phyloP scores from a whole-genome alignment of 2,888 invertebrate species.

The Mimumesa dahlbomi region DNA sequence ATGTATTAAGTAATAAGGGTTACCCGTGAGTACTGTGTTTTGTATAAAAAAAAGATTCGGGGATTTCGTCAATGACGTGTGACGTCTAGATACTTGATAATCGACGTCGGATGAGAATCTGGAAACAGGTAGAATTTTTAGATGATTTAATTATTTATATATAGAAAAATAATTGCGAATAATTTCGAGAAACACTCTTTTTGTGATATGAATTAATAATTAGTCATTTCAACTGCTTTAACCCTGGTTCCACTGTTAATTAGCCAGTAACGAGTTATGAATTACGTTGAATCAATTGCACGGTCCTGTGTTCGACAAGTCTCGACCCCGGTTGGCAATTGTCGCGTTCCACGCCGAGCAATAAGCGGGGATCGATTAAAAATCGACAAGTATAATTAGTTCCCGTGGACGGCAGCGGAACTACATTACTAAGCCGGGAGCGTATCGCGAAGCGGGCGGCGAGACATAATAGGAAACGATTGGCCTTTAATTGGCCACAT shows the following conservation, averaged over 20 bases:
- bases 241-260: background rate
- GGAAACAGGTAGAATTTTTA: background rate
- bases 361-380: slow-evolving; percentile 47
- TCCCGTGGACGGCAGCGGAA: slow-evolving; percentile 23
- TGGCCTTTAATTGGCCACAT: slow-evolving; percentile 65
- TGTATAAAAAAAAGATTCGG: too few species aligned
- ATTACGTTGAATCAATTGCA: slow-evolving; percentile 19
- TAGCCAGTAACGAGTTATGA: too few species aligned
- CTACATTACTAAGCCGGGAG: slow-evolving; percentile 44
- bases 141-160: too few species aligned
- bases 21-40: too few species aligned
- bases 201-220: background rate
- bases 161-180: too few species aligned
- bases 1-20: too few species aligned
- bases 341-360: slow-evolving; percentile 7
- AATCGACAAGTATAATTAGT: slow-evolving; percentile 45
- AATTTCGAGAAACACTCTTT: background rate
- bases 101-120: background rate
- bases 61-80: too few species aligned
- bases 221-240: background rate
- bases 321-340: too few species aligned
- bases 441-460: slow-evolving; percentile 24
- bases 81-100: too few species aligned
- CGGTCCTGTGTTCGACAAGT: background rate
- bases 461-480: slow-evolving; percentile 62